Conservation (phyloP, 1,140 invertebrate species). For the Caerostris darwini region DNA sequence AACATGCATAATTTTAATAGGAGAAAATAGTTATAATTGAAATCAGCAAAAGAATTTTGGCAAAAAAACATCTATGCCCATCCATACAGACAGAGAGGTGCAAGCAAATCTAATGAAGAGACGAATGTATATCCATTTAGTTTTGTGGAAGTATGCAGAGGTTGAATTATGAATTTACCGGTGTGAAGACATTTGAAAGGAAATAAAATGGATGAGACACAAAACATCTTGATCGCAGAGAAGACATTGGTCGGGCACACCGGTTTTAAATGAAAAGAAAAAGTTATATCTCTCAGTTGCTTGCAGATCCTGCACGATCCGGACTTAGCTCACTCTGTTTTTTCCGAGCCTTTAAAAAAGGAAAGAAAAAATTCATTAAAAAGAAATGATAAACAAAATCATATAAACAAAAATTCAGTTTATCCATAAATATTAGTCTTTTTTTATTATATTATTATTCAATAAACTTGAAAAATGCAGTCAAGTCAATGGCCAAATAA, state of each 20-base stretch:
- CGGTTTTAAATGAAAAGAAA: conserved; percentile 44
- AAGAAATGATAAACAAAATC: neutral
- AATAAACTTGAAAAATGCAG: neutral
- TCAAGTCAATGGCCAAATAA: too few relatives aligned
- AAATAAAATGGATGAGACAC: too few relatives aligned
- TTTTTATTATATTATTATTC: neutral
- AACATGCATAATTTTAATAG: too few relatives aligned
- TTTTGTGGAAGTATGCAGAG: too few relatives aligned
- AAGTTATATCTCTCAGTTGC: conserved; percentile 57
- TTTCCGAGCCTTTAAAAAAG: conserved; percentile 69
- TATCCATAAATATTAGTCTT: neutral
- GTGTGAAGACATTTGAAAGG: too few relatives aligned
- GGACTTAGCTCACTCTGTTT: conserved; percentile 77
- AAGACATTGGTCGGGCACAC: conserved; percentile 24
- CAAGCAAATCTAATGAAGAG: too few relatives aligned
- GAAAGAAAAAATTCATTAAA: neutral
- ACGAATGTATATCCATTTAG: too few relatives aligned
- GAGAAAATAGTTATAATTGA: too few relatives aligned
- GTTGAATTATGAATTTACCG: too few relatives aligned
- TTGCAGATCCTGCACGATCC: conserved; percentile 71
- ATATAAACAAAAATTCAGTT: neutral
- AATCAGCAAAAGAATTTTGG: too few relatives aligned
- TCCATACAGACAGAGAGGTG: too few relatives aligned
- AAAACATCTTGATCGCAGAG: neutral
- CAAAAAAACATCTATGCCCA: too few relatives aligned